Base-by-base conservation (phyloP, 1,140 invertebrate genomes). In the Brachionus angularis region DNA sequence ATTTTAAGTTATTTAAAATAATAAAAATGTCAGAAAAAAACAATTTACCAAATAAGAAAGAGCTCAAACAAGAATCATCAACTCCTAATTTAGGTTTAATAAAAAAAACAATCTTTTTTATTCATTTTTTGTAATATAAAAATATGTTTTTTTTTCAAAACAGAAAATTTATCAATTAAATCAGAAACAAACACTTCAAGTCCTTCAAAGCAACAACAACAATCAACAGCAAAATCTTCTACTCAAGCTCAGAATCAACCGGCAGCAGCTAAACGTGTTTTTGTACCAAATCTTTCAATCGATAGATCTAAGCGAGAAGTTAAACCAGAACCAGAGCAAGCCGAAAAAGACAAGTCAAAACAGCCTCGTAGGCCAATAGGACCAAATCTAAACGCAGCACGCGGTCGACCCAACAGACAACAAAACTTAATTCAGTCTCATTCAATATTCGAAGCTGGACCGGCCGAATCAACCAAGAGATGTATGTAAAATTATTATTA, bases 391-490 rank as follows among this genome's bases (percentile, higher is more conserved):
- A 23, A 21, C 5, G 16, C 42, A 14, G 33, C 62, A 34, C 27
- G 62, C 27, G 62, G 62, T 14, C 62, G 62, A n/a, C n/a, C n/a
- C 21, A 31, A 31, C 23, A 23, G 58, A 67, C 33, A 67, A 12
- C 62, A 67, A 29, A 67, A 67, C 29, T 4, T 67, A 16, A 67
- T 67, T 47, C 62, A 67, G 47, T 67, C 62, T 25, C 62, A 67
- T 42, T 67, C 62, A 21, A 67, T 67, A 18, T 67, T 67, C 12
- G 62, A 67, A 47, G 62, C 62, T 5, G 62, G 62, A 27, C 62
- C 62, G 27, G 42, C 25, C 18, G 42, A 67, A 23, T 67, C 62
- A 8, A 49, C 62, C 2, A 67, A 67, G 16, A 46, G 62, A 67
- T 67, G 62, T 67, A 50, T 2, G 21, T 67, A 25, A 62, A 39